Percentiles rank a stretch among this genome's conserved stretches.
Conservation (phyloP, 1,140 invertebrate species). For the Ceratosolen solmsi region DNA sequence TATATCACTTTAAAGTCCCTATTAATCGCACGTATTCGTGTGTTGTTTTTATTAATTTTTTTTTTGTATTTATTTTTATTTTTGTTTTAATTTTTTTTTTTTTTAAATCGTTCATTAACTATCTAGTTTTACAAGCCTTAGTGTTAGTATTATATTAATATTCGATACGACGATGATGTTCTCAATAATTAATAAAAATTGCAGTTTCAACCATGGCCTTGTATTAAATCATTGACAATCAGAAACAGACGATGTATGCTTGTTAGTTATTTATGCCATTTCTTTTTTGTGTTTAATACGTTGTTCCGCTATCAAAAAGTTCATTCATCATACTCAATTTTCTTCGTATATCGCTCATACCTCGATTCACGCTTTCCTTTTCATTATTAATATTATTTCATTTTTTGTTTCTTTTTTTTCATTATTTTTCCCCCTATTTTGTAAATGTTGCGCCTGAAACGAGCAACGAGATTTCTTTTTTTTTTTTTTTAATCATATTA, state of each 20-base stretch:
- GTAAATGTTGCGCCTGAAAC: background rate
- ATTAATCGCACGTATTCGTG: conserved; percentile 21
- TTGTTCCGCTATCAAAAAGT: conserved; percentile 31
- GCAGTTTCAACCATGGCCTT: conserved; percentile 37
- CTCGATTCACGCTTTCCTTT: background rate
- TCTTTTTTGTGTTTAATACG: background rate
- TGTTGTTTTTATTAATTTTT: background rate
- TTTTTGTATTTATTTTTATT: background rate
- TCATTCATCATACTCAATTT: conserved; percentile 5
- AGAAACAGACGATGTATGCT: conserved; percentile 24
- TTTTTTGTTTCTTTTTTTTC: background rate
- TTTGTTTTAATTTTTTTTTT: background rate
- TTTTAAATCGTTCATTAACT: conserved; percentile 41
- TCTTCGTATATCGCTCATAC: background rate
- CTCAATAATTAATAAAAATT: conserved; percentile 39
- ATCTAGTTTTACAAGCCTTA: conserved; percentile 51
- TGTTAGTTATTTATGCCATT: conserved; percentile 31
- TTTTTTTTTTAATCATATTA: background rate
- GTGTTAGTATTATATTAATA: conserved; percentile 47
- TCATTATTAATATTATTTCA: background rate
- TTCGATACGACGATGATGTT: conserved; percentile 39
- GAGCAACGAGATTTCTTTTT: background rate
- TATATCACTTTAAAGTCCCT: background rate
- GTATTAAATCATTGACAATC: conserved; percentile 37
- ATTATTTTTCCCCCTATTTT: background rate